Percentiles rank a stretch among this genome's conserved stretches.
These are phyloP conservation scores for Diachasmimorpha longicaudata DNA, from an alignment of 1,140 invertebrate species.

Conservation along the genomic window DNA sequence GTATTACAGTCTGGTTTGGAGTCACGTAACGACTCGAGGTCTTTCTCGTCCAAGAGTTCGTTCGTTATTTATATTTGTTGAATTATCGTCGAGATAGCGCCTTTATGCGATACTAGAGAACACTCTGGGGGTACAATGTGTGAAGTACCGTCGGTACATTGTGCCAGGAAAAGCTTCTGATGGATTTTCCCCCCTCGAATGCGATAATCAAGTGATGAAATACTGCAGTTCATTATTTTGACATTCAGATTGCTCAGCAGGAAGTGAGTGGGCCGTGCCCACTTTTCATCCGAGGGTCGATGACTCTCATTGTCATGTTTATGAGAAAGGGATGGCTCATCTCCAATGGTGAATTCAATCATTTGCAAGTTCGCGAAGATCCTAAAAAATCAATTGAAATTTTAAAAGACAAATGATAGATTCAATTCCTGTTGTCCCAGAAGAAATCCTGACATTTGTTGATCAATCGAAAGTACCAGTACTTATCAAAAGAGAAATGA, in stretches of 20 bases:
- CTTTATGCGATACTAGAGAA: too few species aligned
- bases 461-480: background rate
- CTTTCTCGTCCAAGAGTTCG: too few species aligned
- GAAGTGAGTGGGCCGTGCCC: background rate
- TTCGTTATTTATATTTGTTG: too few species aligned
- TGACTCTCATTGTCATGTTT: background rate
- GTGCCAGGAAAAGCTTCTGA: too few species aligned
- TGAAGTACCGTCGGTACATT: too few species aligned
- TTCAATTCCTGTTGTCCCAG: too few species aligned
- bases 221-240: background rate
- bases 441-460: background rate
- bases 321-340: background rate
- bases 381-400: background rate
- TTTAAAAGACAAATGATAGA: too few species aligned
- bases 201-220: background rate
- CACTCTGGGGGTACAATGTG: too few species aligned
- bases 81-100: too few species aligned
- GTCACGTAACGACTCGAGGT: too few species aligned
- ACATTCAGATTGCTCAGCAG: background rate
- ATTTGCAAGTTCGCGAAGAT: background rate
- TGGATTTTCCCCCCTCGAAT: background rate
- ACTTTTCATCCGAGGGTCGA: background rate
- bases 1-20: too few species aligned
- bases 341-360: background rate
- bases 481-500: background rate